Evolutionary conservation across 2,888 invertebrate genomes (phyloP), one percentile per base, ranked within the genome.

Genomic region (Mongoloraphidia duomilia): DNA sequence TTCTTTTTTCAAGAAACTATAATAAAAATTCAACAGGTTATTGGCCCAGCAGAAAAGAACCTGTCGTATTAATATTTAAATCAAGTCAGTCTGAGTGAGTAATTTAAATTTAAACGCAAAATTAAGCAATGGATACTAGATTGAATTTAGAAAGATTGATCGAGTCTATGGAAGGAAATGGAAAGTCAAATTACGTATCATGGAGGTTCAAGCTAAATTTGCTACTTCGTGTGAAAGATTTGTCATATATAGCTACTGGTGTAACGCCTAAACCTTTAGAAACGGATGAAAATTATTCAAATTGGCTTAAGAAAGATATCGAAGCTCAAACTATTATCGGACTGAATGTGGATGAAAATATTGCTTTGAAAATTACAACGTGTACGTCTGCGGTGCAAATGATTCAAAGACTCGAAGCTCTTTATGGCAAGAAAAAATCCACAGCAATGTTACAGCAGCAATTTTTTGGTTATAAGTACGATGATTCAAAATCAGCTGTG

Each of bases 131-230:
- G n/a, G n/a, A n/a, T n/a, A n/a, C n/a, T n/a, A n/a, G n/a, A n/a
- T n/a, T n/a, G n/a, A n/a, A n/a, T n/a, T n/a, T n/a, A n/a, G n/a
- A n/a, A n/a, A n/a, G n/a, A n/a, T n/a, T n/a, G n/a, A n/a, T n/a
- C n/a, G n/a, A n/a, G n/a, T n/a, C n/a, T 12, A 12, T 8, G 8
- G 40, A 8, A 40, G 13, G 40, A 12, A 40, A n/a, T 40, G 8
- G 9, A 12, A 11, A n/a, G 13, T 12, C 12, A 9, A 46, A 46
- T 33, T 39, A 46, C 17, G 17, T 10, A 9, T n/a, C 46, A 17
- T 46, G 46, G 46, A 14, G 36, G 1, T 46, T 46, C 33, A 46
- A 38, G n/a, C 3, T 46, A 39, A 17, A 46, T 17, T 33, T 46
- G 33, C 26, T 39, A 10, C 33, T 38, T 12, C 38, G 39, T 17